Conservation (phyloP, 2,888 invertebrate species). For the Parnassius glacialis region DNA sequence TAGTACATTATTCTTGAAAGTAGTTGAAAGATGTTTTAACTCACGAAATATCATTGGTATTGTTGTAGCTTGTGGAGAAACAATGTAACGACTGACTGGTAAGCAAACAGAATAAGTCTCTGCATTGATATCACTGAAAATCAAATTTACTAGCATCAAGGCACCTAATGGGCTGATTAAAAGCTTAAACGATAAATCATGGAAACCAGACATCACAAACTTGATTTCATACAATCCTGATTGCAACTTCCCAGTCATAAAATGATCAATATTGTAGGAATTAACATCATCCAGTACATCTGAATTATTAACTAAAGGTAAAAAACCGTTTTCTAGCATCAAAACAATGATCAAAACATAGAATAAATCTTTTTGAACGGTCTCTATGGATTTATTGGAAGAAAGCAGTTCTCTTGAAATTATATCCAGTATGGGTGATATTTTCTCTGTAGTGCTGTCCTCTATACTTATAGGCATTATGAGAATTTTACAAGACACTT, state of each 20-base stretch:
- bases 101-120: constrained; percentile 69
- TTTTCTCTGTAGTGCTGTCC: constrained; percentile 58
- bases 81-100: constrained; percentile 62
- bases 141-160: constrained; percentile 57
- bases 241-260: constrained; percentile 48
- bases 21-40: constrained; percentile 67
- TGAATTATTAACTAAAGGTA: constrained; percentile 41
- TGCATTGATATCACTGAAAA: constrained; percentile 50
- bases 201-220: constrained; percentile 54
- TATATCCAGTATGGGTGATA: constrained; percentile 50
- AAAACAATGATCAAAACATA: constrained; percentile 57
- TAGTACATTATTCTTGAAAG: constrained; percentile 77
- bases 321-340: constrained; percentile 67
- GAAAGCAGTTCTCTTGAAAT: constrained; percentile 45
- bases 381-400: constrained; percentile 46
- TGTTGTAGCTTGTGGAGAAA: constrained; percentile 54
- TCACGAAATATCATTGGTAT: constrained; percentile 64
- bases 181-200: constrained; percentile 50
- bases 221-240: constrained; percentile 51
- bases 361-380: constrained; percentile 60
- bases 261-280: constrained; percentile 40
- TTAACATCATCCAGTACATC: constrained; percentile 37
- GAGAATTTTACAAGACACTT: not conserved
- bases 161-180: constrained; percentile 61
- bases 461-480: constrained; percentile 53